A percentile compares a stretch with the other conserved stretches of the same genome.
Evolutionary conservation across 2,888 invertebrate species (phyloP).

Genomic region (Erebia aethiops): DNA sequence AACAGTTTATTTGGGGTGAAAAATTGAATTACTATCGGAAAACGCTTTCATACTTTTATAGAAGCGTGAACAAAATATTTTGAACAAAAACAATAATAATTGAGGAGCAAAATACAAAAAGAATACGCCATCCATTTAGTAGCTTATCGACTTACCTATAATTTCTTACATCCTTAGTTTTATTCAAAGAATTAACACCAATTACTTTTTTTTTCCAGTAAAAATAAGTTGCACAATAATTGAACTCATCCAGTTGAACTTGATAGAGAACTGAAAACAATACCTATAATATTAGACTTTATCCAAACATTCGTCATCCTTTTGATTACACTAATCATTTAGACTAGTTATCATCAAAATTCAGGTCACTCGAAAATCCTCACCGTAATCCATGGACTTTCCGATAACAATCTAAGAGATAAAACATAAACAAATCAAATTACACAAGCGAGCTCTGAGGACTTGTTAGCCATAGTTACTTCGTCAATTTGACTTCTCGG

Average conservation of each 20-base stretch:
- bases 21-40: slow-evolving; percentile 42
- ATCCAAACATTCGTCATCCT: background rate
- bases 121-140: background rate
- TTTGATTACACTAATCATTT: background rate
- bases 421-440: slow-evolving; percentile 42
- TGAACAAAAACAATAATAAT: slow-evolving; percentile 21
- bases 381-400: slow-evolving; percentile 10
- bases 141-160: background rate
- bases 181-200: background rate
- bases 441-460: slow-evolving; percentile 46
- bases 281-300: background rate
- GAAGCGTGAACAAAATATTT: slow-evolving; percentile 30
- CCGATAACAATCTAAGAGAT: slow-evolving; percentile 21
- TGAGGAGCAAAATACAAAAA: background rate
- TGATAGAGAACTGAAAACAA: background rate
- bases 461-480: slow-evolving; percentile 59
- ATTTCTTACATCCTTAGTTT: background rate
- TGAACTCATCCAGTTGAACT: background rate
- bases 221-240: background rate
- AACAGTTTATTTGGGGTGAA: slow-evolving; percentile 37
- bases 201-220: background rate
- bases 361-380: slow-evolving; percentile 10
- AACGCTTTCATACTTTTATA: slow-evolving; percentile 28
- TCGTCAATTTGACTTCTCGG: slow-evolving; percentile 69
- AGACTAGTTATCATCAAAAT: background rate